Evolutionary conservation across 2,888 invertebrate species (phyloP).

Genomic region (Athalia cordata): DNA sequence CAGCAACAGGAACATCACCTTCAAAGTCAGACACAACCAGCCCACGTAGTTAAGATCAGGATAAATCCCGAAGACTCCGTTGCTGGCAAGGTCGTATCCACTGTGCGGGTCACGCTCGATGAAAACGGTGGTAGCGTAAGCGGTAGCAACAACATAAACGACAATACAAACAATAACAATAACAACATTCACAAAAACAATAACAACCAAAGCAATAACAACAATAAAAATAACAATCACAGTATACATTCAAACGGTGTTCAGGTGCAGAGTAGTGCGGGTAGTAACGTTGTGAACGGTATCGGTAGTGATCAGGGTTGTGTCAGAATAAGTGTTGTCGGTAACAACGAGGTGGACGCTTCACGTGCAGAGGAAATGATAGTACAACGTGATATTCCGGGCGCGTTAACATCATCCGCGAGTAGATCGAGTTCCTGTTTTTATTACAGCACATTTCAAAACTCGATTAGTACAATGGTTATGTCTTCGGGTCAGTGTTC

Average conservation of each 20-base stretch:
- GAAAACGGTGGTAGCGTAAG: conserved; percentile 72
- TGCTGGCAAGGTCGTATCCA: conserved; percentile 67
- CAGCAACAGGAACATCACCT: conserved; percentile 57
- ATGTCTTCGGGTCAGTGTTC: conserved; percentile 90
- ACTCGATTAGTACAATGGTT: conserved; percentile 76
- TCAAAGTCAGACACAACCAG: conserved; percentile 55
- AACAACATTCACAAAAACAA: conserved; percentile 34
- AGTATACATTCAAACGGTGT: conserved; percentile 55
- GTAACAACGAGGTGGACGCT: conserved; percentile 70
- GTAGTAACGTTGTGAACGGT: conserved; percentile 67
- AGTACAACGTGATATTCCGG: conserved; percentile 68
- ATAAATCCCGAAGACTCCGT: conserved; percentile 80
- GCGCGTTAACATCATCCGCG: conserved; percentile 62
- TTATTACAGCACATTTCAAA: conserved; percentile 79
- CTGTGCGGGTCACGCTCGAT: conserved; percentile 62
- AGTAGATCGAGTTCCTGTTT: conserved; percentile 75
- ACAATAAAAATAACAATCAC: conserved; percentile 49
- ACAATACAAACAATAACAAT: conserved; percentile 40
- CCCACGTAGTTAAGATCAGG: conserved; percentile 83
- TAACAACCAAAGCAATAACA: conserved; percentile 47
- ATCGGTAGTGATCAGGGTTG: conserved; percentile 72
- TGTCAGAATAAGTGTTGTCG: conserved; percentile 77
- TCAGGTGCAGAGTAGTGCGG: conserved; percentile 57
- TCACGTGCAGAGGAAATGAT: conserved; percentile 74
- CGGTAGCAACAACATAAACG: conserved; percentile 13